Conservation (phyloP, 2,113 vertebrate genomes). For the Cryptomyrus ogoouensis region DNA sequence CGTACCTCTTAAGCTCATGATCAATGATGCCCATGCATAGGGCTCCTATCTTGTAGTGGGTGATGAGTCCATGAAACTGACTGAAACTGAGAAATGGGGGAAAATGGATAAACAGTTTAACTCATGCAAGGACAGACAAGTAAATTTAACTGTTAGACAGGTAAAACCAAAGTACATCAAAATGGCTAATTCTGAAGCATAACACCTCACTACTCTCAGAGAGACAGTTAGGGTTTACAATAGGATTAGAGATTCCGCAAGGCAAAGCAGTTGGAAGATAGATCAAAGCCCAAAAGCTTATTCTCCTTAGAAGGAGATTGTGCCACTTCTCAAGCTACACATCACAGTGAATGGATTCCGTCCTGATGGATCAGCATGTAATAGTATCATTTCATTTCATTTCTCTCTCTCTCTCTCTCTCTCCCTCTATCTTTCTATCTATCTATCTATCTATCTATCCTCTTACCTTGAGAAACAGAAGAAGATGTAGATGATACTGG, state of each 20-base stretch:
- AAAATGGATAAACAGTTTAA: constrained; percentile 2
- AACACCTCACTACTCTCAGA: constrained; percentile 33
- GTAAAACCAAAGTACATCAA: neutral
- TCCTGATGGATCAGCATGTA: too few relatives aligned
- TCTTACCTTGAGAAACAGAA: constrained; percentile 89
- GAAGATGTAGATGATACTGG: constrained; percentile 86
- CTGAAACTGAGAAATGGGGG: constrained; percentile 72
- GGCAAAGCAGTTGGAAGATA: too few relatives aligned
- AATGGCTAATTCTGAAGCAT: constrained; percentile 37
- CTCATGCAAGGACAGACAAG: neutral
- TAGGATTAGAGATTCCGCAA: neutral
- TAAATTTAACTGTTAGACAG: neutral
- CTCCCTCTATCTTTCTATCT: too few relatives aligned
- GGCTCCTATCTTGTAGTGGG: constrained; percentile 87
- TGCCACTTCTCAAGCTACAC: too few relatives aligned
- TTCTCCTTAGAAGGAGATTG: too few relatives aligned
- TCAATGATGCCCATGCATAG: constrained; percentile 90
- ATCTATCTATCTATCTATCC: too few relatives aligned
- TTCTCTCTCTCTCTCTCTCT: too few relatives aligned
- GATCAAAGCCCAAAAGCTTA: too few relatives aligned
- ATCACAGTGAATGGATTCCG: too few relatives aligned
- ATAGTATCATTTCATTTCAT: too few relatives aligned
- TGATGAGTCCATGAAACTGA: constrained; percentile 85
- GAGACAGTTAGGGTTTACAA: neutral
- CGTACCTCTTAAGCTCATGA: constrained; percentile 85